These are phyloP conservation scores for Zoanthus sansibaricus DNA, from an alignment of 92 coral and sea anemone genomes.

Conservation along the genomic window DNA sequence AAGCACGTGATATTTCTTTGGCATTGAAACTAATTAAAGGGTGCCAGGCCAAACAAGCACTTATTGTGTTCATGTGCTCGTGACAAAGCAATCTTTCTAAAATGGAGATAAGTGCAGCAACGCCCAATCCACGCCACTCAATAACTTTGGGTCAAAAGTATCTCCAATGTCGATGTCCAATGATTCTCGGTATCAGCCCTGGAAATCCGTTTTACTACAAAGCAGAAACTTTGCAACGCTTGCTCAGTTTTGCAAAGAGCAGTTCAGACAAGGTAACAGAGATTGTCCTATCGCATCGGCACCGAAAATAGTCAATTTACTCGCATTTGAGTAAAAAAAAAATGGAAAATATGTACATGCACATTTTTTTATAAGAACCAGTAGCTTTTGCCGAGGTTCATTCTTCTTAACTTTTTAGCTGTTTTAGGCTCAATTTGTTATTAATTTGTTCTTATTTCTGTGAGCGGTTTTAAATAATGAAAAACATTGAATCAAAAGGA, in stretches of 20 bases:
- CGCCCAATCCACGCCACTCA: constrained; percentile 37
- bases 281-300: not conserved
- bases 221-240: constrained; percentile 58
- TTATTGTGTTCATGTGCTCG: not conserved
- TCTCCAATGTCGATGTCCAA: constrained; percentile 56
- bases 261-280: constrained; percentile 68
- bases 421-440: no score
- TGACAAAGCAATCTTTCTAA: not conserved
- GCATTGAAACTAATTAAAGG: no score
- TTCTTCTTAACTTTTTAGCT: no score
- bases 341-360: no score
- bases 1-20: no score
- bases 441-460: no score
- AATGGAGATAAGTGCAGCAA: not conserved
- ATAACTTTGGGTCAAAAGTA: constrained; percentile 62
- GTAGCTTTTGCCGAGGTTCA: no score
- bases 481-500: no score
- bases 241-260: constrained; percentile 61
- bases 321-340: no score
- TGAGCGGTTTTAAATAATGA: no score
- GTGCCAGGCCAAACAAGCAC: not conserved
- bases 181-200: constrained; percentile 81
- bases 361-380: no score
- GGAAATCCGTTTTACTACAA: constrained; percentile 83
- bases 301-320: no score